Conservation (phyloP, 1,140 invertebrate genomes). For the Asobara japonica region DNA sequence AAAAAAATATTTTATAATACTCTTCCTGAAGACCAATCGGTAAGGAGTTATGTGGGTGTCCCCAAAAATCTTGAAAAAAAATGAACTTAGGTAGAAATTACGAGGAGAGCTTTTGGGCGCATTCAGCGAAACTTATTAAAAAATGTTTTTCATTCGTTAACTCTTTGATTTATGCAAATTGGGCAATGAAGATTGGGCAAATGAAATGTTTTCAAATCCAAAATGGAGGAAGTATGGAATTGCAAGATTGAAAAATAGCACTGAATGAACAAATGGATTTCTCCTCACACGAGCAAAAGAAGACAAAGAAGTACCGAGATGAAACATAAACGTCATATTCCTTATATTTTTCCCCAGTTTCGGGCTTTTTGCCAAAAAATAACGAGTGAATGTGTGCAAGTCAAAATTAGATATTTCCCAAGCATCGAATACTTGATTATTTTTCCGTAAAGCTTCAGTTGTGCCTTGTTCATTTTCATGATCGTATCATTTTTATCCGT, state of each 20-base stretch:
- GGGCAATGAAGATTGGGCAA: no score
- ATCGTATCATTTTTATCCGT: slow-evolving; percentile 3
- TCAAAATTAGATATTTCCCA: slow-evolving; percentile 28
- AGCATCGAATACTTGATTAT: neutral
- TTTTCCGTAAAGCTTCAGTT: slow-evolving; percentile 11
- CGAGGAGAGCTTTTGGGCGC: no score
- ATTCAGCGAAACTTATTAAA: no score
- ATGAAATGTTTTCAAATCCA: no score
- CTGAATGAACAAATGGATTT: slow-evolving; percentile 1
- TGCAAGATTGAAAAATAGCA: neutral
- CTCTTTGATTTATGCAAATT: no score
- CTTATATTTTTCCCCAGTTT: slow-evolving; percentile 20
- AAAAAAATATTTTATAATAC: no score
- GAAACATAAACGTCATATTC: slow-evolving; percentile 18
- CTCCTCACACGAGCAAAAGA: neutral
- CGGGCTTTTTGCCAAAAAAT: slow-evolving; percentile 25
- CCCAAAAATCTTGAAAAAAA: no score
- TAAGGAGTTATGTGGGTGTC: no score
- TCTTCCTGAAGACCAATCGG: no score
- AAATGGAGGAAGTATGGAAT: no score
- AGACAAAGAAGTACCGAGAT: neutral
- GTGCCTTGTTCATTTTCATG: neutral
- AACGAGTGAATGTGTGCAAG: slow-evolving; percentile 24
- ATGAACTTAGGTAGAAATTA: no score
- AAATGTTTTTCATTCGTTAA: no score